phyloP scores from a whole-genome alignment of 1,140 invertebrate species.

The Tachypleus tridentatus region DNA sequence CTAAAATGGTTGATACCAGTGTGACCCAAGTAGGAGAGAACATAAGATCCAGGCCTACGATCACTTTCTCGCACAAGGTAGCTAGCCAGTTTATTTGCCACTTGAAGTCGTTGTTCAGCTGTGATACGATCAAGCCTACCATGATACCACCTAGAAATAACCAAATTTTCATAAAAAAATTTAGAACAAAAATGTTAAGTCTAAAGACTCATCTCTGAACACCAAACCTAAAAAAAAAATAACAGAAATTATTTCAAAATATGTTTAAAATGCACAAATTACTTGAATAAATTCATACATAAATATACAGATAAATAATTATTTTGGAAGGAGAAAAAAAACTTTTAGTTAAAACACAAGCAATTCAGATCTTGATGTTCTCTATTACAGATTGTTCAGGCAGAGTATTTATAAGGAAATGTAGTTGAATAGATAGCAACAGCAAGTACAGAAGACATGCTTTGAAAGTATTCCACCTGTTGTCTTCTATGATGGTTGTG shows the following conservation, averaged over 20 bases:
- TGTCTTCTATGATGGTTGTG: no score
- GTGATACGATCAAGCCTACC: constrained; percentile 76
- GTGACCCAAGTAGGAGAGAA: constrained; percentile 80
- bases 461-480: no score
- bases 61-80: constrained; percentile 92
- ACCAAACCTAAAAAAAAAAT: neutral
- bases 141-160: constrained; percentile 52
- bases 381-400: no score
- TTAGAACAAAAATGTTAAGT: neutral
- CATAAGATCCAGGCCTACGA: constrained; percentile 88
- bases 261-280: no score
- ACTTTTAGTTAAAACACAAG: no score
- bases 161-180: constrained; percentile 3
- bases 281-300: neutral
- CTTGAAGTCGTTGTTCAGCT: constrained; percentile 75
- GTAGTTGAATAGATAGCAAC: no score
- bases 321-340: no score
- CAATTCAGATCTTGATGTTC: no score
- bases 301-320: neutral
- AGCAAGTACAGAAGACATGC: no score
- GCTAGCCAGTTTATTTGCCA: constrained; percentile 66
- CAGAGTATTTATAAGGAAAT: no score
- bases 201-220: constrained; percentile 1
- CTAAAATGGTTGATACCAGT: constrained; percentile 92
- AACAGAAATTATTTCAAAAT: no score